Evolutionary conservation across 2,113 vertebrate species (phyloP).

Genomic region (Axis porcinus): DNA sequence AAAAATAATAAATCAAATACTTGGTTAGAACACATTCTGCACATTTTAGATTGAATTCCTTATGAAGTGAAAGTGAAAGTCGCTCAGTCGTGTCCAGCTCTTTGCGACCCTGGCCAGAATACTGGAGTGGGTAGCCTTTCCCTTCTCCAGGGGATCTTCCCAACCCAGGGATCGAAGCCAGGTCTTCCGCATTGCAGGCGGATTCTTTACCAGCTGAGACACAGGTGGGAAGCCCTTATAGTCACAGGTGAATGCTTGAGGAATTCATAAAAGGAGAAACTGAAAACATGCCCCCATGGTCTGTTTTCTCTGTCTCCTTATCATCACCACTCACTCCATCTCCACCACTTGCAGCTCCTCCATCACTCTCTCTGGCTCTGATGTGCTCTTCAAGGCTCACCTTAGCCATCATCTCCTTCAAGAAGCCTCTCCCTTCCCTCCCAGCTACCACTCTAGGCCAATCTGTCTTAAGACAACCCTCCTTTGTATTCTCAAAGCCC

Average conservation of each 20-base stretch:
- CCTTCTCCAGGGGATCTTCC: background rate
- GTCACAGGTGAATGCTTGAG: background rate
- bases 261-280: background rate
- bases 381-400: background rate
- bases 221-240: background rate
- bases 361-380: background rate
- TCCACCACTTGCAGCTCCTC: background rate
- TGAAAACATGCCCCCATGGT: background rate
- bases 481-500: background rate
- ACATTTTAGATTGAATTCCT: background rate
- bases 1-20: background rate
- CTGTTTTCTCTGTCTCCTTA: background rate
- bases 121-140: background rate
- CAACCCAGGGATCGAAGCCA: background rate
- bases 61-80: background rate
- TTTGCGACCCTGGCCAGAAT: background rate
- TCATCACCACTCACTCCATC: too few species aligned
- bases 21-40: background rate
- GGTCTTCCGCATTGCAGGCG: rapidly evolving
- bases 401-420: background rate
- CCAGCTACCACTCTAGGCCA: background rate
- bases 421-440: background rate
- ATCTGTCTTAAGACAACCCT: background rate
- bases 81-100: background rate
- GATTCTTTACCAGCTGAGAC: background rate